Conservation (phyloP, 2,888 invertebrate species). For the Podotricha telesiphe region DNA sequence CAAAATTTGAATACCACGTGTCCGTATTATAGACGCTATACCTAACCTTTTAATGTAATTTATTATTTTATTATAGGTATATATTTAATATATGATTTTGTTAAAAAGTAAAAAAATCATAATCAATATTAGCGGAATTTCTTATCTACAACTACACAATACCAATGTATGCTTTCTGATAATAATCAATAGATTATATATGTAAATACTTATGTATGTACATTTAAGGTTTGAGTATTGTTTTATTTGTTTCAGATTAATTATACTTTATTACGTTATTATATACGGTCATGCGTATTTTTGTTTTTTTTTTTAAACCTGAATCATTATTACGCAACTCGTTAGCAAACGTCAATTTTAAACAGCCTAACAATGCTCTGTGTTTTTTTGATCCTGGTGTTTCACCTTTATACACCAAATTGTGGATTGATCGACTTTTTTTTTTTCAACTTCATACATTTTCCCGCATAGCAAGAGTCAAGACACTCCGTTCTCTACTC, state of each 20-base stretch:
- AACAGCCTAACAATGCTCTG: too few relatives aligned
- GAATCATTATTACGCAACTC: not conserved
- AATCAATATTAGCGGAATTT: not conserved
- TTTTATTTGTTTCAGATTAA: conserved; percentile 1
- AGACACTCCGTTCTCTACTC: too few relatives aligned
- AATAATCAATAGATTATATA: conserved; percentile 4
- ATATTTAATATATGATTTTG: too few relatives aligned
- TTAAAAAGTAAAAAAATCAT: not conserved
- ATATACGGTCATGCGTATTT: not conserved
- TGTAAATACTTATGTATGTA: not conserved
- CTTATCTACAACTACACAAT: conserved; percentile 12
- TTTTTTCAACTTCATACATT: too few relatives aligned
- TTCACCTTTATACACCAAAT: not conserved
- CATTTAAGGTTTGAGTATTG: not conserved
- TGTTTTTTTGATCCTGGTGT: not conserved
- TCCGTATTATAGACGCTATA: too few relatives aligned
- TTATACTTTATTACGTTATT: not conserved
- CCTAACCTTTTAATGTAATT: too few relatives aligned
- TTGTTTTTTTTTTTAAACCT: not conserved
- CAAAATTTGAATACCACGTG: too few relatives aligned
- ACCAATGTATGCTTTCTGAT: conserved; percentile 5
- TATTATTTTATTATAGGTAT: too few relatives aligned
- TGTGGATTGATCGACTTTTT: too few relatives aligned
- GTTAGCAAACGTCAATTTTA: too few relatives aligned
- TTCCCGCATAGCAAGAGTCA: too few relatives aligned